Percentiles rank a stretch among this genome's conserved stretches.
Evolutionary conservation across 2,113 vertebrate species (phyloP).

Genomic region (Notothenia coriiceps): DNA sequence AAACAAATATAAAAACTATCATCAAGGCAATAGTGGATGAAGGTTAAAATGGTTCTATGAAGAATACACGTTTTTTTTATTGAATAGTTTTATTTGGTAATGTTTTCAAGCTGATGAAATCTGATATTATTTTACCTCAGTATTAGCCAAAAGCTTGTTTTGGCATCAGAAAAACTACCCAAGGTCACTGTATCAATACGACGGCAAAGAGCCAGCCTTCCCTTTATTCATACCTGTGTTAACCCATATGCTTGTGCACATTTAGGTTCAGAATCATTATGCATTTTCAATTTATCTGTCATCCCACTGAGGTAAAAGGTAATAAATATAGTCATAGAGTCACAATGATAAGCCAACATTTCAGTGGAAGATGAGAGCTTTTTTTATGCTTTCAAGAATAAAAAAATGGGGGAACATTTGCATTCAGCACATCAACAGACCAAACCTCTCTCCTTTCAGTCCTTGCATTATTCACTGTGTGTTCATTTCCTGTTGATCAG

Average conservation of each 20-base stretch:
- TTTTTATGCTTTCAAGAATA: constrained; percentile 56
- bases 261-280: constrained; percentile 76
- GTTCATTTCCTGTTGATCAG: constrained; percentile 93
- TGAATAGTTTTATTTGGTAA: neutral
- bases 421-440: constrained; percentile 80
- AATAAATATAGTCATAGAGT: constrained; percentile 77
- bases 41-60: neutral
- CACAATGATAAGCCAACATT: constrained; percentile 71
- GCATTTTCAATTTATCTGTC: constrained; percentile 79
- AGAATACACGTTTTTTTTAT: neutral
- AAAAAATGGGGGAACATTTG: constrained; percentile 71
- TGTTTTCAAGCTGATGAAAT: neutral
- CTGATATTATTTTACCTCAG: neutral
- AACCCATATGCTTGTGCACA: constrained; percentile 52
- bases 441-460: constrained; percentile 81
- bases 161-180: neutral
- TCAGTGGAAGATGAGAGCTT: constrained; percentile 53
- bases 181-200: constrained; percentile 6
- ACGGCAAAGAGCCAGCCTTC: neutral
- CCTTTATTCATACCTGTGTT: constrained; percentile 2
- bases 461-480: constrained; percentile 81
- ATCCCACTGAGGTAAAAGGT: constrained; percentile 75
- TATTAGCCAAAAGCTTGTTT: constrained; percentile 12
- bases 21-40: neutral
- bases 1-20: constrained; percentile 15